phyloP scores from a whole-genome alignment of 2,888 invertebrate genomes.

The Ceriagrion tenellum region DNA sequence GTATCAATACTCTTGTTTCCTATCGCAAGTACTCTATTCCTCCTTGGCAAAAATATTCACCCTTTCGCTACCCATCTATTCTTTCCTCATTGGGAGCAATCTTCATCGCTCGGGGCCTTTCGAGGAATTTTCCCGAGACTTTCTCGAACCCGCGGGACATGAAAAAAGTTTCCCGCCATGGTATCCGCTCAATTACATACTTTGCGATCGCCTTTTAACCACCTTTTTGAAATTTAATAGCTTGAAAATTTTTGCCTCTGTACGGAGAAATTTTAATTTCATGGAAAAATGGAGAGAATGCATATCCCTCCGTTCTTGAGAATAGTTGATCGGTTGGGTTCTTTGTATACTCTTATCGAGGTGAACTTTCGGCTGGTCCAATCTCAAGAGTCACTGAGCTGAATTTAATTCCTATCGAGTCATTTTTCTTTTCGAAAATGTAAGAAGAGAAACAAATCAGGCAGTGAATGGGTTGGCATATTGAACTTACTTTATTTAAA shows the following conservation, averaged over 20 bases:
- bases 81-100: not conserved
- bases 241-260: not conserved
- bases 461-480: not conserved
- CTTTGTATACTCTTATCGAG: not conserved
- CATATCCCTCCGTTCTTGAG: not conserved
- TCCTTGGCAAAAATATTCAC: no score
- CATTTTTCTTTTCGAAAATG: not conserved
- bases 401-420: not conserved
- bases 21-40: no score
- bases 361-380: not conserved
- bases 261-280: not conserved
- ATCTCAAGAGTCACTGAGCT: not conserved
- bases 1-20: not conserved
- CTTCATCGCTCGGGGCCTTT: no score
- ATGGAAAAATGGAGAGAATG: not conserved
- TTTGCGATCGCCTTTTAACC: not conserved
- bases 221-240: not conserved
- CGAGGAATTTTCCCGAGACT: not conserved
- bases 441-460: not conserved
- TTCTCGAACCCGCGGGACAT: not conserved
- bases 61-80: not conserved
- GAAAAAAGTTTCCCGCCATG: not conserved
- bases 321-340: not conserved
- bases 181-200: not conserved
- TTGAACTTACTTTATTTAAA: not conserved